Evolutionary conservation across 2,113 vertebrate genomes (phyloP).

Genomic region (Lagenorhynchus albirostris): DNA sequence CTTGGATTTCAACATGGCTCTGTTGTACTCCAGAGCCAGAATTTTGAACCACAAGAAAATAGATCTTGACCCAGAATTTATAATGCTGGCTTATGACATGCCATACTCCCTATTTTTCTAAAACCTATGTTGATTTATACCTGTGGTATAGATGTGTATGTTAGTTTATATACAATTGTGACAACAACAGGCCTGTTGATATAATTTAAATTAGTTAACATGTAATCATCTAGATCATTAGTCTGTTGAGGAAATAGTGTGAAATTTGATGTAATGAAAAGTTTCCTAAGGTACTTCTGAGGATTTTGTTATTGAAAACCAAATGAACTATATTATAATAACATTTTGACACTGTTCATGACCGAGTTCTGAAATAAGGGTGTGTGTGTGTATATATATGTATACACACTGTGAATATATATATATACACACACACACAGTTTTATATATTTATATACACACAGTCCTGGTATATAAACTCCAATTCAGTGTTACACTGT

Average conservation of each 20-base stretch:
- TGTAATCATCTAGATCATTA: not conserved
- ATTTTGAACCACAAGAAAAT: not conserved
- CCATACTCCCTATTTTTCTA: not conserved
- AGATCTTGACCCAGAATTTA: not conserved
- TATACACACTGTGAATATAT: not conserved
- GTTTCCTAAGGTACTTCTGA: not conserved
- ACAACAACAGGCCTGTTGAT: not conserved
- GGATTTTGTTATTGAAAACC: not conserved
- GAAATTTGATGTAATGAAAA: slow-evolving; percentile 23
- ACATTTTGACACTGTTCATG: not conserved
- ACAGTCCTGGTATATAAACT: not conserved
- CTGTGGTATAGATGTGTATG: not conserved
- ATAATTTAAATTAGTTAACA: not conserved
- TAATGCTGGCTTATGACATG: not conserved
- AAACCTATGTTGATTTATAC: not conserved
- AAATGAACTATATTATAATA: not conserved
- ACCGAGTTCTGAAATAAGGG: not conserved
- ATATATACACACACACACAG: no score
- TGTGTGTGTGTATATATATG: not conserved
- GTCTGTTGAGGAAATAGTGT: not conserved
- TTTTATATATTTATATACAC: not conserved
- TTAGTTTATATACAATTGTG: not conserved
- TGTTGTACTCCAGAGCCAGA: not conserved
- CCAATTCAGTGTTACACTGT: not conserved
- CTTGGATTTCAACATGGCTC: not conserved